Conservation (phyloP, 2,888 invertebrate species). For the Lapara coniferarum region DNA sequence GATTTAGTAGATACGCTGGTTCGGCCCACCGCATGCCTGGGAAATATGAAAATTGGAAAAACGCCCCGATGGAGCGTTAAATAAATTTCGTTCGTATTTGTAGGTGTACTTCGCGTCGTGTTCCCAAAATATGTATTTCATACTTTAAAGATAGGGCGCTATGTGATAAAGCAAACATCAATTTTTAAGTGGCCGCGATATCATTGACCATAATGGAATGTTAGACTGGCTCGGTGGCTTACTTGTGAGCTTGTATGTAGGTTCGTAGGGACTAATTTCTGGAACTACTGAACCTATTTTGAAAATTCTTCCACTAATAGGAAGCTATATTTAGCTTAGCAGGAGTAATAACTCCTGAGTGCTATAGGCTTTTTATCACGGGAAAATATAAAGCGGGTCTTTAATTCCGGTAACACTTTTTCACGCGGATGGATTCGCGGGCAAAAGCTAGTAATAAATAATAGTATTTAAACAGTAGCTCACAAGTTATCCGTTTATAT, state of each 20-base stretch:
- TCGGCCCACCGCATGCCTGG: constrained; percentile 57
- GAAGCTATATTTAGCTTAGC: too few species aligned
- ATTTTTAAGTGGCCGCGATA: not conserved
- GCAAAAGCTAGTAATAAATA: too few species aligned
- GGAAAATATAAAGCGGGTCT: too few species aligned
- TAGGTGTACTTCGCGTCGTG: not conserved
- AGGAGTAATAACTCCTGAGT: too few species aligned
- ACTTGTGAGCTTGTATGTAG: too few species aligned
- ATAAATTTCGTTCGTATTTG: constrained; percentile 60
- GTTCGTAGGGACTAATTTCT: too few species aligned
- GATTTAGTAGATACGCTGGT: constrained; percentile 66
- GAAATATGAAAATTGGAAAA: constrained; percentile 82
- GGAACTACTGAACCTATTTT: not conserved
- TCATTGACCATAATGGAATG: constrained; percentile 33
- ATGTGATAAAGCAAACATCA: not conserved
- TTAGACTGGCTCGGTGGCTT: not conserved
- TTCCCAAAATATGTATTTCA: not conserved
- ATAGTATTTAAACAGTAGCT: not conserved
- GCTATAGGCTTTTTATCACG: too few species aligned
- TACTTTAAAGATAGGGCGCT: not conserved
- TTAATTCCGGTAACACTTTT: too few species aligned
- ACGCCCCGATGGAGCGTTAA: constrained; percentile 60
- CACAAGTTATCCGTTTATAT: not conserved
- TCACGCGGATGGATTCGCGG: too few species aligned
- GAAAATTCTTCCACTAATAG: not conserved